A percentile compares a stretch with the other conserved stretches of the same genome.
phyloP scores from a whole-genome alignment of 2,113 vertebrate genomes.

The Nansenia antarctica region DNA sequence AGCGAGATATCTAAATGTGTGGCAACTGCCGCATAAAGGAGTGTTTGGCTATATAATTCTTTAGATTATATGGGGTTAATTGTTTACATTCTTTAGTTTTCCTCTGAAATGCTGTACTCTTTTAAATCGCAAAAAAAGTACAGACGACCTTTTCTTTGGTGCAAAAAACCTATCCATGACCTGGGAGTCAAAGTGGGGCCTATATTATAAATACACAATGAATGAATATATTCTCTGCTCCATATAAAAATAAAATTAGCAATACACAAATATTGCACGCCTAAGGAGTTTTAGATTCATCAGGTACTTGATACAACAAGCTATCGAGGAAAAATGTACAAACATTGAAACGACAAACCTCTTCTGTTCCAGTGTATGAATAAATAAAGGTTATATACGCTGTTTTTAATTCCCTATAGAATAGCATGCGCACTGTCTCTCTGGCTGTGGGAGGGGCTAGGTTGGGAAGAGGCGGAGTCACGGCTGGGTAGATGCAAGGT shows the following conservation, averaged over 20 bases:
- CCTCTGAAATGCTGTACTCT: slow-evolving; percentile 34
- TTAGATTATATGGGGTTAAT: background rate
- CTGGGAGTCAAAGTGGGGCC: slow-evolving; percentile 57
- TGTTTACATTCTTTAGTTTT: slow-evolving; percentile 27
- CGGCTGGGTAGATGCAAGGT: too few species aligned
- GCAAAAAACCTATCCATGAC: slow-evolving; percentile 39
- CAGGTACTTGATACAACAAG: slow-evolving; percentile 38
- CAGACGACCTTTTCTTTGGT: slow-evolving; percentile 41
- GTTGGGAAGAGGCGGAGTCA: slow-evolving; percentile 61
- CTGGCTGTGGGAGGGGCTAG: slow-evolving; percentile 34
- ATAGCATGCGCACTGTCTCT: slow-evolving; percentile 35
- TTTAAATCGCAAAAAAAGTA: slow-evolving; percentile 56
- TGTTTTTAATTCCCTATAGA: slow-evolving; percentile 29
- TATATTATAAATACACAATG: slow-evolving; percentile 68
- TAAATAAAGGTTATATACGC: slow-evolving; percentile 51
- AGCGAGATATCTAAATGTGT: slow-evolving; percentile 28
- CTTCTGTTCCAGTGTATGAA: slow-evolving; percentile 56
- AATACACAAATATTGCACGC: slow-evolving; percentile 67
- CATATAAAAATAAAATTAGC: slow-evolving; percentile 74
- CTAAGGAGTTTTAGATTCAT: slow-evolving; percentile 45
- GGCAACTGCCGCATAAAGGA: slow-evolving; percentile 19
- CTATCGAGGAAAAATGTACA: slow-evolving; percentile 59
- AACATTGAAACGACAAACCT: slow-evolving; percentile 61
- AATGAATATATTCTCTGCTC: slow-evolving; percentile 60
- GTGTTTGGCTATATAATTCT: slow-evolving; percentile 9